phyloP scores from a whole-genome alignment of 2,888 invertebrate species.

The Dasysyrphus albostriatus region DNA sequence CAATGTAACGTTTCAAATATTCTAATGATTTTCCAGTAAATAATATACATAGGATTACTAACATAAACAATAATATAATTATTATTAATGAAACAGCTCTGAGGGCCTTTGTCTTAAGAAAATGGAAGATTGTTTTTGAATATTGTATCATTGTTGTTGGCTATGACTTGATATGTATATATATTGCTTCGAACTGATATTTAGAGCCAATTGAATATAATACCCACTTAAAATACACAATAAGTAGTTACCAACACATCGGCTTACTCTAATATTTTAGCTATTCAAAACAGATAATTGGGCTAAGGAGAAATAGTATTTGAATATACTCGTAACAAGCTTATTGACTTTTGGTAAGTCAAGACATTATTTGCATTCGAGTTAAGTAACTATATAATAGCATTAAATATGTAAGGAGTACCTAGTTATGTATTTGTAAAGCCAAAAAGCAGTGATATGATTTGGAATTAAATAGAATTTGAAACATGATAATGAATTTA shows the following conservation, averaged over 20 bases:
- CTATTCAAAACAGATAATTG: background rate
- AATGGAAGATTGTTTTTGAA: background rate
- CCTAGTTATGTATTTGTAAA: no score
- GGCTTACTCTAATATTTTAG: background rate
- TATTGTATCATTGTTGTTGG: no score
- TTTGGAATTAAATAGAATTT: background rate
- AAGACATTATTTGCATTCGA: background rate
- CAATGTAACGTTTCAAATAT: constrained; percentile 11
- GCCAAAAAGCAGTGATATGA: background rate
- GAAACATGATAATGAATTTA: background rate
- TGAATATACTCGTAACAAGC: background rate
- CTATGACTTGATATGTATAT: no score
- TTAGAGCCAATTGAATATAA: background rate
- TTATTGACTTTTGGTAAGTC: constrained; percentile 17
- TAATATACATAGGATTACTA: no score
- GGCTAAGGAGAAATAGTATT: background rate
- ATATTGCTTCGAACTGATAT: no score
- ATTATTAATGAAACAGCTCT: background rate
- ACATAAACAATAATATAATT: background rate
- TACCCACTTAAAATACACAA: background rate
- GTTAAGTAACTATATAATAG: background rate
- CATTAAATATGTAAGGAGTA: background rate
- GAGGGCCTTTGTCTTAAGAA: background rate
- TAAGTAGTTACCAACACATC: background rate
- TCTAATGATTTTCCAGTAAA: background rate